These are phyloP conservation scores for Phymorhynchus buccinoides DNA, from an alignment of 1,140 invertebrate genomes.

Conservation along the genomic window DNA sequence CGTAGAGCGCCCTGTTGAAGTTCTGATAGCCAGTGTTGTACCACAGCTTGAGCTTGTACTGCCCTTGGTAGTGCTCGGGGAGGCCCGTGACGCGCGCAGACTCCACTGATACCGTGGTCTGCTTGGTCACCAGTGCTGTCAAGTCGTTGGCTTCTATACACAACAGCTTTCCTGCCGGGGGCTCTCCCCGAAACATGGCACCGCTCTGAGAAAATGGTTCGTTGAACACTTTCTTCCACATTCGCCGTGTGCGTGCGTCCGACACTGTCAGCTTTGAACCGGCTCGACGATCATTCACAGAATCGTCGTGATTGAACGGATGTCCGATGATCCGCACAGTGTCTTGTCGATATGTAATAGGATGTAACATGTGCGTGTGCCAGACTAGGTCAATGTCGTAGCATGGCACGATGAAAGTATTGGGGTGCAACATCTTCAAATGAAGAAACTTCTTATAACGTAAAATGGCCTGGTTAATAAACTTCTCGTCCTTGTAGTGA, in stretches of 20 bases:
- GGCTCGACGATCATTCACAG: conserved; percentile 71
- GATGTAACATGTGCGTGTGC: conserved; percentile 75
- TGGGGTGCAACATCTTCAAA: conserved; percentile 71
- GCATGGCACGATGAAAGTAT: conserved; percentile 75
- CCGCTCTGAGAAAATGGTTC: conserved; percentile 65
- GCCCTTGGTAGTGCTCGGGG: conserved; percentile 55
- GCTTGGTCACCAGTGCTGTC: conserved; percentile 59
- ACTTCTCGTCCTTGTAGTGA: conserved; percentile 73
- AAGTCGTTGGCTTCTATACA: conserved; percentile 47
- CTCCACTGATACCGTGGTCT: conserved; percentile 58
- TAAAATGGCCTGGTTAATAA: conserved; percentile 70
- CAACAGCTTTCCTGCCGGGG: conserved; percentile 55
- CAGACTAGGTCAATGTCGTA: conserved; percentile 76
- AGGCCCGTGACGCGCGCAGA: conserved; percentile 57
- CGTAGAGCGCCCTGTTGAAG: conserved; percentile 47
- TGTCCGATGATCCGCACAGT: conserved; percentile 70
- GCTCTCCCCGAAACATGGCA: conserved; percentile 70
- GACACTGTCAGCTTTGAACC: conserved; percentile 69
- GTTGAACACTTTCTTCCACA: conserved; percentile 64
- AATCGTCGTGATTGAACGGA: conserved; percentile 72
- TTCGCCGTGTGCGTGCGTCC: conserved; percentile 56
- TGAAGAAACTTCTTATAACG: conserved; percentile 75
- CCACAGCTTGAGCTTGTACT: conserved; percentile 49
- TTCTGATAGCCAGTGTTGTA: conserved; percentile 55
- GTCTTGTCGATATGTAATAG: conserved; percentile 71